Evolutionary conservation across 2,888 invertebrate species (phyloP).

Genomic region (Aleiodes alternator): DNA sequence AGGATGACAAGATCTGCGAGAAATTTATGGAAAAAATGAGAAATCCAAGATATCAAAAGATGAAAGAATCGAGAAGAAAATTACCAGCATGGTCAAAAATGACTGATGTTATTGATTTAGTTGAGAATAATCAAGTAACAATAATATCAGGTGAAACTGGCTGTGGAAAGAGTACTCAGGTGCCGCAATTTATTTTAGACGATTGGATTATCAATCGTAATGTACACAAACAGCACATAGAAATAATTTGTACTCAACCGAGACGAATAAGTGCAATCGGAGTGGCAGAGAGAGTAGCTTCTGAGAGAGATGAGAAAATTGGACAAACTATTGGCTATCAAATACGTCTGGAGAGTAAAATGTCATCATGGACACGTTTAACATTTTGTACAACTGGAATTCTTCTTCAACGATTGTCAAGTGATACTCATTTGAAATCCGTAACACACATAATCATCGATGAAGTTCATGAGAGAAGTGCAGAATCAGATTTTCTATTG

Average conservation of each 20-base stretch:
- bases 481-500: constrained; percentile 93
- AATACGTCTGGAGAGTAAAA: constrained; percentile 87
- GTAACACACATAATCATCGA: constrained; percentile 92
- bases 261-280: constrained; percentile 93
- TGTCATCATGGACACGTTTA: constrained; percentile 86
- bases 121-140: constrained; percentile 81
- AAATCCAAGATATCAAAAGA: constrained; percentile 81
- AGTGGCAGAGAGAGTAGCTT: constrained; percentile 93
- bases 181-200: constrained; percentile 96
- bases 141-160: constrained; percentile 91
- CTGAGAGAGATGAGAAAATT: constrained; percentile 87
- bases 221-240: constrained; percentile 80
- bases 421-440: constrained; percentile 84
- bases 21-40: constrained; percentile 80
- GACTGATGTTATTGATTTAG: constrained; percentile 81
- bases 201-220: constrained; percentile 84
- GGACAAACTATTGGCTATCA: constrained; percentile 84
- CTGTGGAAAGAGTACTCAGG: constrained; percentile 90
- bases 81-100: constrained; percentile 86
- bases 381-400: constrained; percentile 97
- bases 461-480: constrained; percentile 95
- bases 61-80: constrained; percentile 80
- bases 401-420: constrained; percentile 87
- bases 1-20: constrained; percentile 81
- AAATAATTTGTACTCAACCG: constrained; percentile 95